These are phyloP conservation scores for Siderastrea siderea DNA, from an alignment of 92 coral and sea anemone species.

Conservation along the genomic window DNA sequence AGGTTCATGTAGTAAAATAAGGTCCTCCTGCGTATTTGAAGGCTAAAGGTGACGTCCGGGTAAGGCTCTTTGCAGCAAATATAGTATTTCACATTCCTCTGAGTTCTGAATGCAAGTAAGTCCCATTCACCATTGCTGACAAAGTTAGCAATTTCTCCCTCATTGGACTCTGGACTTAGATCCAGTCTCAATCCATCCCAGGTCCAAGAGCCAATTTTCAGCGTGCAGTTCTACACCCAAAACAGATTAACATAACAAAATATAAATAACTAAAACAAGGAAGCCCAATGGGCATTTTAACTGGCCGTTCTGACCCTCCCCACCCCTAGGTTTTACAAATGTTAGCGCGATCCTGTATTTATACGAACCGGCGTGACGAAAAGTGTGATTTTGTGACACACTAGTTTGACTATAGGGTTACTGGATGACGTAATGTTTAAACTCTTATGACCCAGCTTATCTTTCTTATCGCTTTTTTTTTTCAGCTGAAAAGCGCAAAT, in stretches of 20 bases:
- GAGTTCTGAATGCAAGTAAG: constrained; percentile 43
- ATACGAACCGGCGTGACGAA: too few relatives aligned
- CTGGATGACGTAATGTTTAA: too few relatives aligned
- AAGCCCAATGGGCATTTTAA: too few relatives aligned
- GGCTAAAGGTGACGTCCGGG: constrained; percentile 62
- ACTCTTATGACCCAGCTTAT: too few relatives aligned
- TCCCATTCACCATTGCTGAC: constrained; percentile 75
- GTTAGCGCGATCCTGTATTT: too few relatives aligned
- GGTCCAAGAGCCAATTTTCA: constrained; percentile 69
- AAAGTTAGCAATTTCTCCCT: constrained; percentile 50
- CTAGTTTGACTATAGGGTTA: too few relatives aligned
- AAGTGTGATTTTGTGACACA: too few relatives aligned
- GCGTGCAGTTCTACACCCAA: constrained; percentile 42
- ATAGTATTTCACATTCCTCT: constrained; percentile 33
- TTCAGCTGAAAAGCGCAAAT: too few relatives aligned
- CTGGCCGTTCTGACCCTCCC: too few relatives aligned
- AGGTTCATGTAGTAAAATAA: constrained; percentile 65
- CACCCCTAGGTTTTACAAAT: too few relatives aligned
- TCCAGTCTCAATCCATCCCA: constrained; percentile 55
- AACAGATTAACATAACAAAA: not conserved
- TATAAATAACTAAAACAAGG: too few relatives aligned
- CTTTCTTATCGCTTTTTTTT: too few relatives aligned
- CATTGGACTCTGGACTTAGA: constrained; percentile 32
- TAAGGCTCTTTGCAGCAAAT: constrained; percentile 62
- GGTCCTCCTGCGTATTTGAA: constrained; percentile 59